Conservation (phyloP, 92 coral and sea anemone genomes). For the Plumapathes pennacea region DNA sequence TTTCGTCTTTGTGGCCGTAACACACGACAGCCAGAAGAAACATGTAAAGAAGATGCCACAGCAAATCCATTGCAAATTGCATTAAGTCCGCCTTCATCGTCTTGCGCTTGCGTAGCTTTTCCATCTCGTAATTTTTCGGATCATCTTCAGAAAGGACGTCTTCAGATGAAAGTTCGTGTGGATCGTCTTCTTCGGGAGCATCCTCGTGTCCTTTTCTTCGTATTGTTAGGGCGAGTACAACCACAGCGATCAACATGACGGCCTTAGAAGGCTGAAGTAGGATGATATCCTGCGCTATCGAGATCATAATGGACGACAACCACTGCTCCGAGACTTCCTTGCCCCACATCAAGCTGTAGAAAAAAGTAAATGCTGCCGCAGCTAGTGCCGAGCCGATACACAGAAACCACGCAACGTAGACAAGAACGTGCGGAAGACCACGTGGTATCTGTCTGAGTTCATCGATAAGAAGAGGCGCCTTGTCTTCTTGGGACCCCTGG, state of each 20-base stretch:
- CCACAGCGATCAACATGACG: constrained; percentile 32
- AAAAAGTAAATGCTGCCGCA: constrained; percentile 58
- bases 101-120: constrained; percentile 4
- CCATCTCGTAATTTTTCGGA: constrained; percentile 24
- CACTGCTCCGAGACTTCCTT: constrained; percentile 57
- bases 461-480: neutral
- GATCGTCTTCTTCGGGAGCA: neutral
- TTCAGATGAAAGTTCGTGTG: neutral
- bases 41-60: constrained; percentile 4
- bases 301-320: constrained; percentile 55
- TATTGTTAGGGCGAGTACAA: constrained; percentile 15
- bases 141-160: constrained; percentile 6
- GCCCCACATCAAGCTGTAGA: constrained; percentile 71
- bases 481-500: too few species aligned
- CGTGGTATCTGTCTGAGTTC: constrained; percentile 3
- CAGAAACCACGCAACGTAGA: constrained; percentile 61
- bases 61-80: constrained; percentile 4
- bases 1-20: constrained; percentile 19
- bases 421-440: constrained; percentile 59
- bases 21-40: constrained; percentile 28
- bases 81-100: constrained; percentile 14
- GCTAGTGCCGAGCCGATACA: constrained; percentile 32
- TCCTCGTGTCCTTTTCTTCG: neutral
- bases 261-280: constrained; percentile 59
- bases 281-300: constrained; percentile 46